Evolutionary conservation across 2,797 vertebrate species (phyloP), one percentile per base, ranked within the genome.

Genomic region (Sebastes iracundus): DNA sequence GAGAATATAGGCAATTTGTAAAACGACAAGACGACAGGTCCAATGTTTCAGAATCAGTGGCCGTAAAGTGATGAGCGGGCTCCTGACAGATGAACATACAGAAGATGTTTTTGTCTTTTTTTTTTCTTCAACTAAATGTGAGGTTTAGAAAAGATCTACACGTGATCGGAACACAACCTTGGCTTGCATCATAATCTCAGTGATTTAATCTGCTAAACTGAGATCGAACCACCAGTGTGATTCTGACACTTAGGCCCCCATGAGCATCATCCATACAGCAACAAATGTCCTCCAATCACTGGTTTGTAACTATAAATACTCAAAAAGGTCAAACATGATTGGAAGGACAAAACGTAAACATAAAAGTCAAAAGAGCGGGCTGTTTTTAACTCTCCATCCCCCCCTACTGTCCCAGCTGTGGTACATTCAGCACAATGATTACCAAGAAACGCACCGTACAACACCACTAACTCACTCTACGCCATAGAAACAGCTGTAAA

Each of bases 401-500:
- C 38, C 52, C 22, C 78, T 60, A 22, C 70, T 33, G 61, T 64
- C 82, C 70, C 3, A 0, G 60, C 66, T 80, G 87, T 68, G 73
- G 73, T 73, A 89, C 83, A 85, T 85, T 85, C 88, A 87, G 82
- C 78, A 87, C 80, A 27, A 83, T 22, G 22, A 82, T 64, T 67
- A 90, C 85, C 38, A 52, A 68, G 56, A 77, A 53, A 83, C 59
- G 74, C 78, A 87, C 64, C 11, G 30, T 18, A 86, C 63, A 5
- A 90, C 79, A 83, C 25, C 81, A 90, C 76, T 22, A 74, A 71
- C 49, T 75, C 60, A 88, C 84, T 80, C 79, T 25, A 68, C 84
- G 86, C 61, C 13, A 89, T 30, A 86, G 69, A 80, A 85, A 90
- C 72, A 73, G 80, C 82, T 92, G 91, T 93, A 94, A 92, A 94